Conservation (phyloP, 2,888 invertebrate genomes). For the Meandrusa payeni region DNA sequence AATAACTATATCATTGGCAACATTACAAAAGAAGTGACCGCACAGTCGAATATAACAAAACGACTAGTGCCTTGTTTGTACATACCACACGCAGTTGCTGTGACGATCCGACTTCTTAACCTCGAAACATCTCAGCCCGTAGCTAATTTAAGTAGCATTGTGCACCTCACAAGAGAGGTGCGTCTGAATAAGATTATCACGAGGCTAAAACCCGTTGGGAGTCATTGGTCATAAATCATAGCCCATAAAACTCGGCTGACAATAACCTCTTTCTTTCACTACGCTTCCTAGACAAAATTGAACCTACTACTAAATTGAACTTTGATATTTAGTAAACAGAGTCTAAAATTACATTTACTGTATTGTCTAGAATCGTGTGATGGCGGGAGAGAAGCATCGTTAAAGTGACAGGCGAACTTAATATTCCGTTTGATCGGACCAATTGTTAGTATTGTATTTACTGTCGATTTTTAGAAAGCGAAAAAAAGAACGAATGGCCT, state of each 20-base stretch:
- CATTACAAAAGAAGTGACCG: conserved; percentile 25
- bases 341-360: conserved; percentile 30
- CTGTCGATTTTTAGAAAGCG: conserved; percentile 68
- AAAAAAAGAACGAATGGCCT: conserved; percentile 42
- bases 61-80: conserved; percentile 18
- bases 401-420: conserved; percentile 79
- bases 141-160: conserved; percentile 81
- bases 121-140: conserved; percentile 60
- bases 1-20: conserved; percentile 38
- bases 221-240: conserved; percentile 80
- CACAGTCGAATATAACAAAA: conserved; percentile 10
- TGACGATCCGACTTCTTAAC: conserved; percentile 46
- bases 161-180: conserved; percentile 67
- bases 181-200: conserved; percentile 77
- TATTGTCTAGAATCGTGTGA: conserved; percentile 32
- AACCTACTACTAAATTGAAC: conserved; percentile 33
- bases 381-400: conserved; percentile 58
- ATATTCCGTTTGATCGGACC: conserved; percentile 79
- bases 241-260: conserved; percentile 78
- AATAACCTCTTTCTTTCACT: conserved; percentile 68
- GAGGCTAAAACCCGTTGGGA: conserved; percentile 75
- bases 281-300: conserved; percentile 56
- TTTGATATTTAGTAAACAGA: conserved; percentile 29
- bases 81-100: conserved; percentile 56
- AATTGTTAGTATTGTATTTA: conserved; percentile 78